These are phyloP conservation scores for Palaemon carinicauda DNA, from an alignment of 1,140 invertebrate species.

Conservation along the genomic window DNA sequence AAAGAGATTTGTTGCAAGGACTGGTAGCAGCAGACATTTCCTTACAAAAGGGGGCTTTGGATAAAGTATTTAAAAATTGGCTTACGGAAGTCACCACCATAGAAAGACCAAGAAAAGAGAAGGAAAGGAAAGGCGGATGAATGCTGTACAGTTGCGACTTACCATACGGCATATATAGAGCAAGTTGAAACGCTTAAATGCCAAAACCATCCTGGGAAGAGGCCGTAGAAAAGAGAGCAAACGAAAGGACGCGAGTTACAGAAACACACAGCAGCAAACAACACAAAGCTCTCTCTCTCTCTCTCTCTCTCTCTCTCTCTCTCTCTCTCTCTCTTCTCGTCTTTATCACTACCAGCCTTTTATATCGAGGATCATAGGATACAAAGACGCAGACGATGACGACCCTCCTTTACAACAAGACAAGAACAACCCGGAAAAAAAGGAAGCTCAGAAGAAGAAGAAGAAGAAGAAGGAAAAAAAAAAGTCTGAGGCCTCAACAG, in stretches of 20 bases:
- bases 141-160: too few species aligned
- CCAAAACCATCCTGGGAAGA: too few species aligned
- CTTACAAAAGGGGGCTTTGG: background rate
- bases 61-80: too few species aligned
- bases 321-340: background rate
- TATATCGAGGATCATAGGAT: background rate
- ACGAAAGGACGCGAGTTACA: background rate
- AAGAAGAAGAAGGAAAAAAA: slow-evolving; percentile 10
- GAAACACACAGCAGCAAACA: too few species aligned
- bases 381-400: background rate
- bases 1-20: background rate
- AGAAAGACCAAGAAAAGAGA: background rate
- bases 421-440: slow-evolving; percentile 6
- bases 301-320: too few species aligned
- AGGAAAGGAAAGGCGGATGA: background rate
- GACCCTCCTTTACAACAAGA: background rate
- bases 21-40: background rate
- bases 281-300: background rate
- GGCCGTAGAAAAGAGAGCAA: too few species aligned
- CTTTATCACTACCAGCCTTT: background rate
- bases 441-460: slow-evolving; percentile 24
- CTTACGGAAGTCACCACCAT: background rate
- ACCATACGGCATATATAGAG: background rate
- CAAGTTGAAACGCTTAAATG: background rate
- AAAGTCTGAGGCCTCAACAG: too few species aligned